Evolutionary conservation across 2,113 vertebrate species (phyloP).

Genomic region (Hippocampus guttulatus): DNA sequence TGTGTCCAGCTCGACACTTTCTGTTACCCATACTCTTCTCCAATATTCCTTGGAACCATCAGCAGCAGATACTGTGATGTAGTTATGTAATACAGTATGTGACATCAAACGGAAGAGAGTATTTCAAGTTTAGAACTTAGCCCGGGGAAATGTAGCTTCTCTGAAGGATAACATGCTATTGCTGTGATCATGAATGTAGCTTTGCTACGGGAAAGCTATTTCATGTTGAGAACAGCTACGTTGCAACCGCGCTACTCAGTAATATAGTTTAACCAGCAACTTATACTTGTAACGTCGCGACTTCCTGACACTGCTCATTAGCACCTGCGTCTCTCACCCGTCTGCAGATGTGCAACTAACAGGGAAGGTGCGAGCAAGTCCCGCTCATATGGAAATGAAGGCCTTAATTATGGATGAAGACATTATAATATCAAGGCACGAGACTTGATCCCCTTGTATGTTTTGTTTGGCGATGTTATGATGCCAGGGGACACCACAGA

Average conservation of each 20-base stretch:
- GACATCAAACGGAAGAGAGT: background rate
- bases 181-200: background rate
- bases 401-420: constrained; percentile 71
- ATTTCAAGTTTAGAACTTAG: background rate
- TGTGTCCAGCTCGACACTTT: no score
- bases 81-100: background rate
- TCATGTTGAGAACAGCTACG: background rate
- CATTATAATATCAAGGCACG: constrained; percentile 60
- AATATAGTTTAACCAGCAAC: background rate
- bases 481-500: constrained; percentile 30
- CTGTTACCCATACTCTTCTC: no score
- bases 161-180: background rate
- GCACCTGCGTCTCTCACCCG: constrained; percentile 42
- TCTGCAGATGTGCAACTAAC: constrained; percentile 28
- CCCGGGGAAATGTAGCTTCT: background rate
- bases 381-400: constrained; percentile 63
- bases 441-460: constrained; percentile 42
- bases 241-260: background rate
- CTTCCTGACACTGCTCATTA: constrained; percentile 50
- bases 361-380: constrained; percentile 55
- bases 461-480: constrained; percentile 42
- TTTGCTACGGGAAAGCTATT: background rate
- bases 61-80: background rate
- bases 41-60: no score
- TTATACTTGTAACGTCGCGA: background rate